Base-by-base conservation (phyloP, 2,888 invertebrate species). In the Diarsia rubi region DNA sequence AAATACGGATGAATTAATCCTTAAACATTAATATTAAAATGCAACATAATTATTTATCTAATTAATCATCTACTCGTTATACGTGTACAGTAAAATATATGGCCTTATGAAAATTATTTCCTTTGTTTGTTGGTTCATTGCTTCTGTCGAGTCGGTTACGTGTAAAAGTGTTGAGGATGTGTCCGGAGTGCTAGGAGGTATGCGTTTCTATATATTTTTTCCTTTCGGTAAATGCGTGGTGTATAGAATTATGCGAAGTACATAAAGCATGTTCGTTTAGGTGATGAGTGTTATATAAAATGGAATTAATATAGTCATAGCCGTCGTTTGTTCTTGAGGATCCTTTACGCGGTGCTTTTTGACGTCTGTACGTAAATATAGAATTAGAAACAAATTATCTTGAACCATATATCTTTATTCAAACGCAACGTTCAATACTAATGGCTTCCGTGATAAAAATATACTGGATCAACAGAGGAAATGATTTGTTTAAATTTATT, bases 81-180 rank as follows among this genome's bases (percentile, higher is more conserved):
- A 95, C 92, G 91, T 96, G 96, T 96, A 96, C 96, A 96, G 95
- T 96, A 93, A 94, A 92, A 93, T 94, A 94, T 95, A 96, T 96
- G 96, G 96, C 96, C 96, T 96, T 96, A 96, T 95, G 95, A 96
- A 95, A 94, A 94, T 95, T 94, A 93, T 95, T 96, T 95, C 92
- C 90, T 92, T 91, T 86, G 92, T 93, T 94, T 88, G 90, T 95
- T 94, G 90, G 88, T 92, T 91, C 88, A 92, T 94, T 92, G 96
- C 95, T 95, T 96, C 92, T 91, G 89, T 93, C 92, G 90, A 91
- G 91, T 91, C 89, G 93, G 92, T 83, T 89, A 91, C 91, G 91
- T 93, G 91, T 91, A 91, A 88, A 91, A 86, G 85, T 88, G 89
- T 90, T 86, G 87, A 91, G 92, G 88, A 87, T 93, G 92, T 91